Evolutionary conservation across 35 echinoderm and acorn worm genomes (phyloP), one percentile per base, ranked within the genome.

Genomic region (Ophioderma brevispina): DNA sequence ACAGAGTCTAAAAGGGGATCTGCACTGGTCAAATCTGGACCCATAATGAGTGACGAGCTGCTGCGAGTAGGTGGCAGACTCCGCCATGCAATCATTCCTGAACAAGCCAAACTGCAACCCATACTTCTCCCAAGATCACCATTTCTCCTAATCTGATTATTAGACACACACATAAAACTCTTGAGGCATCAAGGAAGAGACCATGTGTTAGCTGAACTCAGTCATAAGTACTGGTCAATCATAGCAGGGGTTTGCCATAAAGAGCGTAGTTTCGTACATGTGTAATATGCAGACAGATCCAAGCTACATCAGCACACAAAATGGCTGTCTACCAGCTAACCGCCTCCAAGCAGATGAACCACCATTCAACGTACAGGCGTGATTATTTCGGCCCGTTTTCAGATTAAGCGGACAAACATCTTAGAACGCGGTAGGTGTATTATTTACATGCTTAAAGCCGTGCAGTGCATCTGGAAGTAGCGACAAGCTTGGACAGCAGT

Each of bases 401-500:
- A 63, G 40, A 84, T 81, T 25, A 84, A 78, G 28, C 77, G 32
- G 90, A 82, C 13, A 85, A 75, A 40, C 70, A 46, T 5, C 40
- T 46, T 21, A 35, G 31, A 21, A 86, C 85, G 35, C 59, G 83
- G 41, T 92, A 92, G 77, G 82, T 5, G 63, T 64, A 39, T 32
- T 96, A 8, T 96, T 89, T 36, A 96, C 94, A 8, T 92, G 94
- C 40, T 33, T 92, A 31, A 38, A 84, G 78, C 25, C 63, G 94
- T 37, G 94, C 90, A 37, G 94, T 96, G 0, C 94, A 96, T 89
- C 75, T 92, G 18, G 94, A 96, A 50, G 55, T 96, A 31, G 63
- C 90, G 37, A 84, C 32, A 36, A 86, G 86, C 21, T 34, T 96
- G 43, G 94, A 95, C 46, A 95, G 89, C 0, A 52, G 82, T 89